phyloP scores from a whole-genome alignment of 35 echinoderm and acorn worm genomes.

The Ophioderma brevispina region DNA sequence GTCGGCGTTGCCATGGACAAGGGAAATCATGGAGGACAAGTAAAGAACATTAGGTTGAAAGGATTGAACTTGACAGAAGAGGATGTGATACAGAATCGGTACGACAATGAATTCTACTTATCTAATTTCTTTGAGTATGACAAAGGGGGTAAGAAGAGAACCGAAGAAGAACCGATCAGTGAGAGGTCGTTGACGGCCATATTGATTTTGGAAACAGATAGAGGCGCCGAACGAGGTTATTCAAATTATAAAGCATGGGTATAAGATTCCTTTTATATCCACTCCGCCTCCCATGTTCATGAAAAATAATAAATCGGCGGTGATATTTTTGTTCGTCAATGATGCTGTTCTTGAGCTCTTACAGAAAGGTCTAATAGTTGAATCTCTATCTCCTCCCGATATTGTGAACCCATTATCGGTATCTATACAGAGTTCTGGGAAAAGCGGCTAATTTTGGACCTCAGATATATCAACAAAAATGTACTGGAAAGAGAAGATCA shows the following conservation, averaged over 20 bases:
- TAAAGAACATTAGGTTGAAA: neutral
- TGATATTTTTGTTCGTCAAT: neutral
- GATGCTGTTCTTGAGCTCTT: neutral
- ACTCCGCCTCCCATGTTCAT: neutral
- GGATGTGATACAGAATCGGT: neutral
- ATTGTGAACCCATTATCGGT: neutral
- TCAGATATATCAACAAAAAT: neutral
- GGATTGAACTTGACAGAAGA: neutral
- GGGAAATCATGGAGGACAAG: no score
- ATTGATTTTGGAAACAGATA: constrained; percentile 28
- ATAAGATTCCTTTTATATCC: constrained; percentile 17
- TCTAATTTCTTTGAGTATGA: constrained; percentile 12
- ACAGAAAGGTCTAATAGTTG: neutral
- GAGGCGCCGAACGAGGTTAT: constrained; percentile 14
- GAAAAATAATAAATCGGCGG: neutral
- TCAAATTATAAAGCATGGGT: constrained; percentile 21
- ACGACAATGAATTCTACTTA: neutral
- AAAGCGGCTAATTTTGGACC: constrained; percentile 10
- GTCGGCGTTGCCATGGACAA: no score
- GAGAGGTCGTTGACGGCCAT: neutral
- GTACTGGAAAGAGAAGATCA: neutral
- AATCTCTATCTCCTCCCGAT: neutral
- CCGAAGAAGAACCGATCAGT: constrained; percentile 5
- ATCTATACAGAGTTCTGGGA: neutral
- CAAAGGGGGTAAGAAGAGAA: no score